Evolutionary conservation across 2,888 invertebrate species (phyloP).

Genomic region (Caenorhabditis sulstoni): DNA sequence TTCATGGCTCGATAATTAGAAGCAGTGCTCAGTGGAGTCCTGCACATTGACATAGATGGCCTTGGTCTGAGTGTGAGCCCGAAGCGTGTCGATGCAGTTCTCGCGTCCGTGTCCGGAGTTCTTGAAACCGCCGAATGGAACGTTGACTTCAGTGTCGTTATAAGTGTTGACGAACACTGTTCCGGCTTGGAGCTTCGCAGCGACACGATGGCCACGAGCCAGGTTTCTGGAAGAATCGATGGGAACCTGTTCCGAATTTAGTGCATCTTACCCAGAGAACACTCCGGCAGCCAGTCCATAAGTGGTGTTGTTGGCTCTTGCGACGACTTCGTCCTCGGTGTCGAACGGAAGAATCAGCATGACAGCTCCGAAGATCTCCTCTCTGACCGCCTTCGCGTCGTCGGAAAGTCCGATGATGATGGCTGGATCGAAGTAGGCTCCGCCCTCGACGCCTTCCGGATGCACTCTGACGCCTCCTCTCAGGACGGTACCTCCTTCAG

Average conservation of each 20-base stretch:
- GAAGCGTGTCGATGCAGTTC: conserved; percentile 83
- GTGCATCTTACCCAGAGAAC: conserved; percentile 82
- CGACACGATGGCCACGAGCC: conserved; percentile 82
- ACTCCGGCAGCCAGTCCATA: conserved; percentile 84
- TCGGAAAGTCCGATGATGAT: conserved; percentile 82
- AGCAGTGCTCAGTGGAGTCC: conserved; percentile 64
- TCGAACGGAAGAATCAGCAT: conserved; percentile 83
- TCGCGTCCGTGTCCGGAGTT: conserved; percentile 84
- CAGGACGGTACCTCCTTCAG: conserved; percentile 81
- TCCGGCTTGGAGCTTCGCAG: conserved; percentile 82
- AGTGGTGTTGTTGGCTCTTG: conserved; percentile 83
- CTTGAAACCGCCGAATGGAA: conserved; percentile 83
- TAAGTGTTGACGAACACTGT: conserved; percentile 84
- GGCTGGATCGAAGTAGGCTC: conserved; percentile 83
- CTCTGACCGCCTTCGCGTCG: conserved; percentile 73
- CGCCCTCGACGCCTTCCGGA: conserved; percentile 81
- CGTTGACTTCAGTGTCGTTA: conserved; percentile 81
- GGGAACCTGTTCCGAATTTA: not conserved
- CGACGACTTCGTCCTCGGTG: conserved; percentile 83
- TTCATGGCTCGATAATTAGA: too few relatives aligned
- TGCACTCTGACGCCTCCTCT: conserved; percentile 83
- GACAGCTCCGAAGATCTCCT: conserved; percentile 84
- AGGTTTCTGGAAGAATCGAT: conserved; percentile 82
- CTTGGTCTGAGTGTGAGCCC: conserved; percentile 84
- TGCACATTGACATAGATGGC: conserved; percentile 75